phyloP scores from a whole-genome alignment of 2,113 vertebrate species.

The Xerus inauris region DNA sequence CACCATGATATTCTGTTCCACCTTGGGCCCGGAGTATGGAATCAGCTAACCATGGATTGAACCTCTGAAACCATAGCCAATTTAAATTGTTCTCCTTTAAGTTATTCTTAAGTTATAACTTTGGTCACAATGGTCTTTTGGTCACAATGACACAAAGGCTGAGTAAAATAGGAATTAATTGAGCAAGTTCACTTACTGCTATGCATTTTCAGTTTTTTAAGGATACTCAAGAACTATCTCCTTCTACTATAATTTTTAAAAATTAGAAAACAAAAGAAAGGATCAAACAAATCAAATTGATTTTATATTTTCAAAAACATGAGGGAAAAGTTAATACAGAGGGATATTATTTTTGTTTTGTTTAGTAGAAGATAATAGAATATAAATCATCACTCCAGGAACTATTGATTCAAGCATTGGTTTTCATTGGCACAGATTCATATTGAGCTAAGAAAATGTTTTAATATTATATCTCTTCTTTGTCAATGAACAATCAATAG shows the following conservation, averaged over 20 bases:
- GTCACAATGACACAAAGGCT: too few species aligned
- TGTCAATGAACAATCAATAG: neutral
- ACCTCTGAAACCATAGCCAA: too few species aligned
- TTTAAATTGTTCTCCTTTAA: too few species aligned
- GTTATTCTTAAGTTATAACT: too few species aligned
- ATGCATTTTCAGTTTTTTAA: neutral
- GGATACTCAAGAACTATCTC: slow-evolving; percentile 28
- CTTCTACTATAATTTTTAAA: slow-evolving; percentile 50
- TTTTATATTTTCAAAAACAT: slow-evolving; percentile 53
- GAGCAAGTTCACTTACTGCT: slow-evolving; percentile 13
- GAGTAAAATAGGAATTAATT: neutral
- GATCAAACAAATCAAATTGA: slow-evolving; percentile 18
- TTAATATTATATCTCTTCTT: neutral
- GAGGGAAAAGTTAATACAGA: neutral
- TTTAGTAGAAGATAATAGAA: neutral
- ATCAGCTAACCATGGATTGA: too few species aligned
- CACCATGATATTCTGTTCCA: too few species aligned
- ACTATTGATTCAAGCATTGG: neutral
- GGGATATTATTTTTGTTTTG: neutral
- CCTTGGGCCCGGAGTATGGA: too few species aligned
- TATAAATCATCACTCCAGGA: neutral
- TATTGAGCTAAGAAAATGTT: neutral
- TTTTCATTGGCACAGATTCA: neutral
- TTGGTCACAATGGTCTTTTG: too few species aligned
- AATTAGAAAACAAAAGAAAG: slow-evolving; percentile 17